These are phyloP conservation scores for Ectemnius continuus DNA, from an alignment of 2,888 invertebrate genomes.

Conservation along the genomic window DNA sequence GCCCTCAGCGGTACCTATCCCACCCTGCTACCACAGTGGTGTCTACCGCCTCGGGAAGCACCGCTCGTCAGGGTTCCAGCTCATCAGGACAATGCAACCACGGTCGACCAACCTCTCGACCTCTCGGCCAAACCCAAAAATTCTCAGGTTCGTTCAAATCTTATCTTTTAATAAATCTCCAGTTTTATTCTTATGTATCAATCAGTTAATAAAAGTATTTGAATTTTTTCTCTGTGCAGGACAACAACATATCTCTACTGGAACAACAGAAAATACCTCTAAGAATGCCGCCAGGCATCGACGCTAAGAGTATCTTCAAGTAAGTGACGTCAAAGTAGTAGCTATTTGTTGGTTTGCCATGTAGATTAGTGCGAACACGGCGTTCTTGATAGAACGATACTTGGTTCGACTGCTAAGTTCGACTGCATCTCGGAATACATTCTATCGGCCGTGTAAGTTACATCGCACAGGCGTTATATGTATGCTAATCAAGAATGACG, in stretches of 20 bases:
- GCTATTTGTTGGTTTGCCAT: too few relatives aligned
- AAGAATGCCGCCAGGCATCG: constrained; percentile 77
- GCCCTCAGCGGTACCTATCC: constrained; percentile 82
- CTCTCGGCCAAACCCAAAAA: constrained; percentile 88
- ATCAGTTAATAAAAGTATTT: not conserved
- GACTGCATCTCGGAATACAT: not conserved
- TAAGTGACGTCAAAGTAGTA: constrained; percentile 79
- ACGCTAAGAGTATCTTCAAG: constrained; percentile 85
- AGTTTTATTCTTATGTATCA: too few relatives aligned
- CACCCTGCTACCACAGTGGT: constrained; percentile 77
- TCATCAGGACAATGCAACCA: constrained; percentile 73
- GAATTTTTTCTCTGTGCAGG: constrained; percentile 61
- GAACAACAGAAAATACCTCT: constrained; percentile 78
- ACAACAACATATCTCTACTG: constrained; percentile 76
- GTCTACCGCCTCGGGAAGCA: constrained; percentile 77
- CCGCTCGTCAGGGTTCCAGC: constrained; percentile 76
- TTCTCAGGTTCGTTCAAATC: constrained; percentile 69
- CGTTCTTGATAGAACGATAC: not conserved
- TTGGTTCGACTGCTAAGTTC: not conserved
- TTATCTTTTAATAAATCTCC: not conserved
- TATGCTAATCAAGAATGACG: constrained; percentile 10
- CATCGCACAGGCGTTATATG: too few relatives aligned
- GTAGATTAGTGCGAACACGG: too few relatives aligned
- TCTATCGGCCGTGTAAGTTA: not conserved
- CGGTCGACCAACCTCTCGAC: constrained; percentile 89